Conservation (phyloP, 2,888 invertebrate genomes). For the Merodon equestris region DNA sequence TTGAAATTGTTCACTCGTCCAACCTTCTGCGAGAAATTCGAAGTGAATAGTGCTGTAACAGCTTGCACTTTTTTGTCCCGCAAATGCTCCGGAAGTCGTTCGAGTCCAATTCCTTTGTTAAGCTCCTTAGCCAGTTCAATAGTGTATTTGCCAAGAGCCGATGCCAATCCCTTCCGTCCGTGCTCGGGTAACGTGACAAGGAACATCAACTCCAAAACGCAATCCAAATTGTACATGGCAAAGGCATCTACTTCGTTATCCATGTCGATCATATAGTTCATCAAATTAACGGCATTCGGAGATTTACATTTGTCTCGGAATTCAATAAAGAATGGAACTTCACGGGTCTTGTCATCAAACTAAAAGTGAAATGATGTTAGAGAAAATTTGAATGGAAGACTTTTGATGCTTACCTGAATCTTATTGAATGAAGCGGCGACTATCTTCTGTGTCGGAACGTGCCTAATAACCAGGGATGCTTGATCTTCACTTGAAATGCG, state of each 20-base stretch:
- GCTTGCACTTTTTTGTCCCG: conserved; percentile 72
- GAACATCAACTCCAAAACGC: conserved; percentile 85
- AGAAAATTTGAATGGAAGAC: not conserved
- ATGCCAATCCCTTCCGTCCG: conserved; percentile 80
- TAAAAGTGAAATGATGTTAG: conserved; percentile 39
- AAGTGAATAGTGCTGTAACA: conserved; percentile 83
- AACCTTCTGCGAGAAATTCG: conserved; percentile 81
- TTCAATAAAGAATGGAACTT: conserved; percentile 74
- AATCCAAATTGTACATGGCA: conserved; percentile 81
- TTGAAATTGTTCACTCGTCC: conserved; percentile 81
- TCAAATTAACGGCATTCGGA: conserved; percentile 81
- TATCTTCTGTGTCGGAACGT: conserved; percentile 80
- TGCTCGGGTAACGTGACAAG: conserved; percentile 81
- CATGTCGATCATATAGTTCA: conserved; percentile 84
- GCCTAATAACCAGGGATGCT: conserved; percentile 83
- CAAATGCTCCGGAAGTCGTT: conserved; percentile 71
- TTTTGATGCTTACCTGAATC: conserved; percentile 80
- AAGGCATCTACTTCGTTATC: conserved; percentile 83
- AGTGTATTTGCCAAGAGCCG: conserved; percentile 80
- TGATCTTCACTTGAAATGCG: conserved; percentile 83
- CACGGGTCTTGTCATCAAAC: conserved; percentile 72
- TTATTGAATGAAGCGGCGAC: conserved; percentile 84
- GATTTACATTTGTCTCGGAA: conserved; percentile 80
- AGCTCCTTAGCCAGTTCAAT: conserved; percentile 80
- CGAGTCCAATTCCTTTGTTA: conserved; percentile 79